These are phyloP conservation scores for Ariopsis seemanni DNA, from an alignment of 2,113 vertebrate genomes.

Conservation along the genomic window DNA sequence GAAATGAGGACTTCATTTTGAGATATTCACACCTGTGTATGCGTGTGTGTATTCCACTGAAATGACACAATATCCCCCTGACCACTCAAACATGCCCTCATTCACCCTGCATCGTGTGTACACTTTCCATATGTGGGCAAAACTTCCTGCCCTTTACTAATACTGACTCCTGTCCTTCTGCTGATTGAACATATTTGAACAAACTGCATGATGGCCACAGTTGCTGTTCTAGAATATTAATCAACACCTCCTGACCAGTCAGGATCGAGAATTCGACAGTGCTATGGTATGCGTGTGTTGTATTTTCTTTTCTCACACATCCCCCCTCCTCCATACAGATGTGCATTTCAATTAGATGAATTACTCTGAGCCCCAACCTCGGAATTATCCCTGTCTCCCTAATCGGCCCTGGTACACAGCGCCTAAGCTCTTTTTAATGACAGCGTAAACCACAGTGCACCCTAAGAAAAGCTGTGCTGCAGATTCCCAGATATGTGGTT, in stretches of 20 bases:
- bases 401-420: conserved; percentile 50
- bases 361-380: background rate
- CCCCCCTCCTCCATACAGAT: background rate
- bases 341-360: conserved; percentile 50
- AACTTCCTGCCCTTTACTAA: background rate
- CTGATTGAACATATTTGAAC: background rate
- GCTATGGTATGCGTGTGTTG: background rate
- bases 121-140: background rate
- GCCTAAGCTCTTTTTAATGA: conserved; percentile 67
- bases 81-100: background rate
- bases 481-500: conserved; percentile 53
- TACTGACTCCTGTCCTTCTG: background rate
- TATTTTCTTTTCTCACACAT: background rate
- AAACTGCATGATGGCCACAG: background rate
- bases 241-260: background rate
- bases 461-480: conserved; percentile 54
- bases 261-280: background rate
- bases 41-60: background rate
- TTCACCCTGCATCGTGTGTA: background rate
- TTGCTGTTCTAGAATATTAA: background rate
- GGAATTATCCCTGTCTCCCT: background rate
- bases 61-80: background rate
- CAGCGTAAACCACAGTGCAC: conserved; percentile 58
- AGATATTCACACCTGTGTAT: background rate
- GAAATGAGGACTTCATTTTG: background rate